Base-by-base conservation (phyloP, 92 coral and sea anemone species). In the Epizoanthus scotinus region DNA sequence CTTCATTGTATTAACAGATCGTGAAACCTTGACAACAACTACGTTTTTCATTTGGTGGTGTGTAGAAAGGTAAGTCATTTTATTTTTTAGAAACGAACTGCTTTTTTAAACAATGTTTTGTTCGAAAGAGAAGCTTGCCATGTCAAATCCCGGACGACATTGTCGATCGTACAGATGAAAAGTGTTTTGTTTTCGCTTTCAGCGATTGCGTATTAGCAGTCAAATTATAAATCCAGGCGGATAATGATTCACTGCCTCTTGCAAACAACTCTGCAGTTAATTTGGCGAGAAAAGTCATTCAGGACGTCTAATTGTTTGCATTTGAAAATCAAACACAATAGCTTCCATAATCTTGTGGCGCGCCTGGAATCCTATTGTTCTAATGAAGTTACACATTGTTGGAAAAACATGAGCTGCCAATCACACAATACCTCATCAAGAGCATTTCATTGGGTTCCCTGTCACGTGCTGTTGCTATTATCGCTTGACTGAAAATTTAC, bases 281-380 rank as follows among this genome's bases (percentile, higher is more conserved):
- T 87, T 78, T 84, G 70, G 70, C 77, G 58, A 71, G 70, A 87
- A 72, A 63, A 69, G 70, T 84, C 89, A 88, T 57, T 78, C 27
- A 78, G 75, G 57, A 31, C 81, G 44, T 62, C 67, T 84, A 78
- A 87, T 78, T 87, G 88, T 87, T 78, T 83, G 84, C 77, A 77
- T 78, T 54, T 29, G 64, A 49, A 57, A 79, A 66, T 15, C 85
- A 67, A 77, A 60, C 40, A 80, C 78, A 84, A 84, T 70, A 73
- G 60, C 52, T 5, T 47, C 26, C 36, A 59, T 88, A 88, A 89
- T 86, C 86, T 91, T 20, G 21, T 70, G 77, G 83, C 73, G 85
- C 91, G 87, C 63, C 70, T 71, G 90, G 92, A 54, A 91, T 91
- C 83, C 57, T 49, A 73, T 85, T 91, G 90, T 88, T 72, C 38